Evolutionary conservation across 1,140 invertebrate species (phyloP), one percentile per base, ranked within the genome.

Genomic region (Andrena cerasifolii): DNA sequence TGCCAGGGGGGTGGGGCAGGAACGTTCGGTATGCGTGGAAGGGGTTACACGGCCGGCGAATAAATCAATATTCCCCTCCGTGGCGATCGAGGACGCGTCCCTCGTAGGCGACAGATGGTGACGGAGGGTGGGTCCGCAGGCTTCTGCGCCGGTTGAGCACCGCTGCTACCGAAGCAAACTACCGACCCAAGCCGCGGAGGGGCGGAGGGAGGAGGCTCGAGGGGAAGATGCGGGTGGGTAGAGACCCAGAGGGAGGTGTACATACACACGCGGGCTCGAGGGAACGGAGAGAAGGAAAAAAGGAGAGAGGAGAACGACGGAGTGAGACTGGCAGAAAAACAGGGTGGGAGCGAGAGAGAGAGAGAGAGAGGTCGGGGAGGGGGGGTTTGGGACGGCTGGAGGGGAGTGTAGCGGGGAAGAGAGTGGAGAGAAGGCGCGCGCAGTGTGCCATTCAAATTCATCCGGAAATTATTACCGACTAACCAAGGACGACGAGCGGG

Each of bases 361-460:
- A 56, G 49, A 16, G 31, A 58, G 43, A 45, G 74, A 79, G 66
- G 51, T 54, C 81, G 59, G 24, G 74, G 80, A 49, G 40, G 40
- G 43, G 66, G 68, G 66, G 65, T 58, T 47, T 49, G 21, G 59
- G 49, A 45, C 47, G 47, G 33, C 16, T 10, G 26, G 43, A 6
- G 24, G 56, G 8, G 14, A 40, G 56, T 18, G 7, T 45, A 21
- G 18, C n/a, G n/a, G 65, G 49, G 21, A 58, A 77, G 47, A 14
- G 16, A 71, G 62, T 77, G 51, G 33, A 51, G 28, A 45, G 49
- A 67, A 56, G 31, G 58, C 70, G 80, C 84, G 79, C 77, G 72
- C 75, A 82, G 79, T 80, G 80, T 84, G 87, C 79, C 88, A 90
- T 90, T 90, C 87, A 90, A 90, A 90, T 90, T 88, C 85, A 86